Conservation (phyloP, 1,140 invertebrate genomes). For the Heliconius himera region DNA sequence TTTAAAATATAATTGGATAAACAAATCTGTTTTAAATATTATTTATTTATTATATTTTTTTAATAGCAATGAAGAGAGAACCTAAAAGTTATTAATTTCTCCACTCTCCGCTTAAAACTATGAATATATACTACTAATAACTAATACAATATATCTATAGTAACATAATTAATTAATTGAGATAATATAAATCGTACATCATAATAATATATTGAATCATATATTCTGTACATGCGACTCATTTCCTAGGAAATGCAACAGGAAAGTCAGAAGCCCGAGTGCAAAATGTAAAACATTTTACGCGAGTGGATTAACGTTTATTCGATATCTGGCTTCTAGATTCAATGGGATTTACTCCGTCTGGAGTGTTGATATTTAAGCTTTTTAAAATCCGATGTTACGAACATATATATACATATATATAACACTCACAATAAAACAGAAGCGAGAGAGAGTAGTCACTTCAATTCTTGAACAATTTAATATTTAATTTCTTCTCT, state of each 20-base stretch:
- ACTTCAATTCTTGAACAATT: too few species aligned
- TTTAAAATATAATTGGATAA: too few species aligned
- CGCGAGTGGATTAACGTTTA: neutral
- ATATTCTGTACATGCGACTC: neutral
- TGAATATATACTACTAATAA: too few species aligned
- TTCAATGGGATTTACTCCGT: slow-evolving; percentile 1
- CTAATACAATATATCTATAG: too few species aligned
- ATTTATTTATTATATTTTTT: too few species aligned
- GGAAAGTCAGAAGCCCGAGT: neutral
- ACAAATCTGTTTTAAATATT: too few species aligned
- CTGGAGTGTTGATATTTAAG: neutral
- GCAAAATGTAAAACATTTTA: neutral
- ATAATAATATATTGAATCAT: neutral
- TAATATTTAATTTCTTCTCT: too few species aligned
- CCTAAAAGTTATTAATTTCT: too few species aligned
- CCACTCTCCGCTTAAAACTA: too few species aligned
- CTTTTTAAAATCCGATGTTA: neutral
- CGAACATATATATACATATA: neutral
- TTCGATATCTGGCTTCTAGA: slow-evolving; percentile 7
- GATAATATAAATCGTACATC: neutral
- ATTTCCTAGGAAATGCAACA: slow-evolving; percentile 6
- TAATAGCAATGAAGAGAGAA: too few species aligned
- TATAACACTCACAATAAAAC: too few species aligned
- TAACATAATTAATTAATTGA: neutral
- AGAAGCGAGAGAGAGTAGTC: too few species aligned